A percentile compares a stretch with the other conserved stretches of the same genome.
phyloP scores from a whole-genome alignment of 2,113 vertebrate genomes.

The Madoqua kirkii region DNA sequence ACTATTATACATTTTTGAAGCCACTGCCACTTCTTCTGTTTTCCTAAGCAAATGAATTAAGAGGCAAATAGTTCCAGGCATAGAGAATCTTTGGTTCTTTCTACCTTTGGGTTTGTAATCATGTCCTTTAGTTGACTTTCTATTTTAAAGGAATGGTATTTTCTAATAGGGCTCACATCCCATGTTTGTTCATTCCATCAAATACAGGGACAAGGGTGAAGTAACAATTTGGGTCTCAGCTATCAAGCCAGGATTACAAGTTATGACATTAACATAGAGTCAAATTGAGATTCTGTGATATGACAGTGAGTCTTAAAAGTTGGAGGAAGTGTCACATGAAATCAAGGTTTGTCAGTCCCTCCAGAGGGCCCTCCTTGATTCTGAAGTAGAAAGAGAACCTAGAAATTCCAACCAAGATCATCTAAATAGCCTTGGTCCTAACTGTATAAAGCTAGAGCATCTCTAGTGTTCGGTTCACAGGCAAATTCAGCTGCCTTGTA shows the following conservation, averaged over 20 bases:
- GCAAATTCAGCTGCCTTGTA: background rate
- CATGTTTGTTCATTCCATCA: background rate
- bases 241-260: background rate
- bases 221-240: background rate
- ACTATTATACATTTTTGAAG: background rate
- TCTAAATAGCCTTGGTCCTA: background rate
- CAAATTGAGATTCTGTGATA: background rate
- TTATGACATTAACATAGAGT: background rate
- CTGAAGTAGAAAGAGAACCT: background rate
- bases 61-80: background rate
- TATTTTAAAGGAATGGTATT: background rate
- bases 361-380: background rate
- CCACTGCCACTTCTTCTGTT: background rate
- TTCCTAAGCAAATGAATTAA: background rate
- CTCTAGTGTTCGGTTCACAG: background rate
- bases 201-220: background rate
- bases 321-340: background rate
- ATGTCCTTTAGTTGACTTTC: background rate
- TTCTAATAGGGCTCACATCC: background rate
- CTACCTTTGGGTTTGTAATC: background rate
- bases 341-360: background rate
- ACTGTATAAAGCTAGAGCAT: background rate
- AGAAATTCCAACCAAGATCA: background rate
- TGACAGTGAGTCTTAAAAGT: background rate
- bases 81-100: background rate